Evolutionary conservation across 1,140 invertebrate genomes (phyloP), one percentile per base, ranked within the genome.

Genomic region (Drosophila dunni): DNA sequence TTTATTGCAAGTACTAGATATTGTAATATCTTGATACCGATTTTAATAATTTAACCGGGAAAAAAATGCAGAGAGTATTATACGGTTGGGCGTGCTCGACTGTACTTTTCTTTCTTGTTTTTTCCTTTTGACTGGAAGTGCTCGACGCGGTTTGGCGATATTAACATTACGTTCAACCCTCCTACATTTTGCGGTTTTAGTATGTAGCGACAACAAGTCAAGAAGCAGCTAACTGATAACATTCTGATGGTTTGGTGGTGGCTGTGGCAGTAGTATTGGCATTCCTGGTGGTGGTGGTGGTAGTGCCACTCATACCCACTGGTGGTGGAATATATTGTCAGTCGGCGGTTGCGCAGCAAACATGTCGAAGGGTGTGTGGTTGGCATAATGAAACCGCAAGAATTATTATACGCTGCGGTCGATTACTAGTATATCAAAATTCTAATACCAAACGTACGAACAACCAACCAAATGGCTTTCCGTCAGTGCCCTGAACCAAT

Each of bases 371-470:
- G 72, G 67, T 78, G 70, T 81, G 88, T 80, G 83, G 89, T 89
- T 80, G 79, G 76, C 79, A 68, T 91, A 91, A 85, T 89, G 81
- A 91, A 91, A 91, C 89, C 89, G 60, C 89, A 91, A 79, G 84
- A 91, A 91, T 89, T 91, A 91, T 91, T 89, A 89, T 81, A 90
- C 84, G 85, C 84, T 91, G 88, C 76, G 89, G 89, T 91, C 79
- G 84, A 80, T 85, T 84, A 89, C 81, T 91, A 29, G 24, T 29
- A 79, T 81, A 90, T 88, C 80, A 90, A 89, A 82, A 86, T 71
- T 80, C 81, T 75, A 88, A 86, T 82, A 75, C 86, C 50, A 58
- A 17, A 51, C 38, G n/a, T 68, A 13, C 36, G 57, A 15, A 36
- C 36, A 46, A 45, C 58, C 65, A 75, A 75, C 80, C 80, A 79